Base-by-base conservation (phyloP, 2,888 invertebrate genomes). In the Galerucella calmariensis region DNA sequence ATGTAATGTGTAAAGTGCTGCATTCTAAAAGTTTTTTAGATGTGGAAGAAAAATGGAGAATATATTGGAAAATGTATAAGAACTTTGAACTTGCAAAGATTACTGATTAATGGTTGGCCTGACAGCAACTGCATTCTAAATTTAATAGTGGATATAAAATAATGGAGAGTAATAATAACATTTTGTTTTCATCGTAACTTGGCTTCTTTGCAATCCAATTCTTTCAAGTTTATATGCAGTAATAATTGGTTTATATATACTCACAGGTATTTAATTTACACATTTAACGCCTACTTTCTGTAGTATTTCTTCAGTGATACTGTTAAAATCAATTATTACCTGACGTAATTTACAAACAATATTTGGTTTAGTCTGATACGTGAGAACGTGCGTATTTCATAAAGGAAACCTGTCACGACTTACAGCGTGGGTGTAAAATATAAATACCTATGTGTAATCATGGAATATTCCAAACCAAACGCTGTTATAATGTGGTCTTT, bases 1-100 rank as follows among this genome's bases (percentile, higher is more conserved):
- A 66, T 66, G 65, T 59, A 48, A 72, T 20, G 72, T 67, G 27
- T 59, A 56, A 67, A 72, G 59, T 59, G 72, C 63, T 46, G 66
- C 14, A 46, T 46, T 58, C 20, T 56, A 56, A 53, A 53, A 20
- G 20, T 56, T 56, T 10, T 20, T 20, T 20, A 10, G 1, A 16
- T 16, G 14, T 16, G 6, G 20, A 16, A 56, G 16, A 16, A 56
- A 56, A 56, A 56, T 48, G 48, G 16, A 11, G 9, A 56, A 56
- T 20, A 56, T 56, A 56, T 56, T 56, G 56, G 56, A 56, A 20
- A 56, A 56, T 20, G 56, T 56, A 56, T 20, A 56, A 16, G 16
- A 20, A 56, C 6, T 56, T 20, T 20, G 20, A 56, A 16, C 10
- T 16, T 16, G 20, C 20, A 20, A 56, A 56, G 20, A 56, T 56